Evolutionary conservation across 2,888 invertebrate species (phyloP).

Genomic region (Stegana nigrithorax): DNA sequence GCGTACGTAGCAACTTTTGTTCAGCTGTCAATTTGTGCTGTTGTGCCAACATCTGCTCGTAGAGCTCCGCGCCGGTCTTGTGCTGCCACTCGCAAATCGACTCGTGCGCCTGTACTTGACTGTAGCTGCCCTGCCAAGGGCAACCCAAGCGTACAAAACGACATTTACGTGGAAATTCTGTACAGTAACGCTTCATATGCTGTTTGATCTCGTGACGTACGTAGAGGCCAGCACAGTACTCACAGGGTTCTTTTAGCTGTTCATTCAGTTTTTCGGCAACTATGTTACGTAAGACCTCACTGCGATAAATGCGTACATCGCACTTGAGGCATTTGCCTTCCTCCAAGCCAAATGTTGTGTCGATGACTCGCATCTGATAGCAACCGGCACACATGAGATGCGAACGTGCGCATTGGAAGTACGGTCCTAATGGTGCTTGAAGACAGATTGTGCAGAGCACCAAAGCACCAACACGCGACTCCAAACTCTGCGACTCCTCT

Average conservation of each 20-base stretch:
- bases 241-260: slow-evolving; percentile 13
- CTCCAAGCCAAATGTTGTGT: slow-evolving; percentile 26
- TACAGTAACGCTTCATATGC: slow-evolving; percentile 18
- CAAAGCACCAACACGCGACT: background rate
- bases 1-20: background rate
- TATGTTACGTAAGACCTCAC: slow-evolving; percentile 8
- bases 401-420: slow-evolving; percentile 24
- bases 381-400: slow-evolving; percentile 39
- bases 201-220: slow-evolving; percentile 9
- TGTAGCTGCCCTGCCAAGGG: slow-evolving; percentile 24
- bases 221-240: slow-evolving; percentile 8
- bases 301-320: slow-evolving; percentile 28
- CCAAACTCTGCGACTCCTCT: no score
- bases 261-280: slow-evolving; percentile 9
- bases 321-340: slow-evolving; percentile 38
- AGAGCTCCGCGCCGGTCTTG: slow-evolving; percentile 27
- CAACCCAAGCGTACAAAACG: slow-evolving; percentile 34
- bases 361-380: slow-evolving; percentile 34
- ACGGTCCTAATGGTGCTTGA: slow-evolving; percentile 8
- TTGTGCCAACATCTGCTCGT: background rate
- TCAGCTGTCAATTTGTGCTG: background rate
- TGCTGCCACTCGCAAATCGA: slow-evolving; percentile 2
- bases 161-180: slow-evolving; percentile 15
- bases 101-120: background rate
- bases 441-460: slow-evolving; percentile 28